These are phyloP conservation scores for Scrobipalpa atriplicella DNA, from an alignment of 2,888 invertebrate species.

Conservation along the genomic window DNA sequence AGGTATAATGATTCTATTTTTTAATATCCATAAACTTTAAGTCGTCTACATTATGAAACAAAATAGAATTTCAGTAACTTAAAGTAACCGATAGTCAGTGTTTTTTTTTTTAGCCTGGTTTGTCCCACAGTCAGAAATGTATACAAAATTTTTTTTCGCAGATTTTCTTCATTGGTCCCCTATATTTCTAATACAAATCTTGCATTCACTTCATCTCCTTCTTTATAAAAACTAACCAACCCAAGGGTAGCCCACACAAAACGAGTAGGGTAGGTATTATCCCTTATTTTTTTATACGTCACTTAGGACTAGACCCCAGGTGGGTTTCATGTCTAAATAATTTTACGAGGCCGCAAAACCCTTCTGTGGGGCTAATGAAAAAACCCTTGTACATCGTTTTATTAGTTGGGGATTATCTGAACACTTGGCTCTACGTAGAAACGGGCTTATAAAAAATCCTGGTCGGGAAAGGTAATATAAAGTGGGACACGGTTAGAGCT, in stretches of 20 bases:
- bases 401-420: conserved; percentile 26
- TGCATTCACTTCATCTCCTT: no score
- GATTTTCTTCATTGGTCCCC: no score
- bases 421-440: neutral
- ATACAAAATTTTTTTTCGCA: no score
- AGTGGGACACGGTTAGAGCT: neutral
- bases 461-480: neutral
- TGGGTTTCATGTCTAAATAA: conserved; percentile 30
- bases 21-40: no score
- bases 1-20: no score
- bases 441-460: neutral
- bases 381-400: conserved; percentile 31
- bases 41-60: no score
- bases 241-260: neutral
- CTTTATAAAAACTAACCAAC: neutral
- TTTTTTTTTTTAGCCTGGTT: no score
- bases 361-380: conserved; percentile 27
- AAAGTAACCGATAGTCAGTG: no score
- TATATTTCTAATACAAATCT: no score
- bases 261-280: no score
- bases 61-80: no score
- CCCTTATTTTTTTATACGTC: conserved; percentile 20
- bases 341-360: conserved; percentile 26
- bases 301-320: conserved; percentile 24
- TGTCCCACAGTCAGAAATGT: no score